Conservation (phyloP, 92 coral and sea anemone species). For the Virgularia gustaviana region DNA sequence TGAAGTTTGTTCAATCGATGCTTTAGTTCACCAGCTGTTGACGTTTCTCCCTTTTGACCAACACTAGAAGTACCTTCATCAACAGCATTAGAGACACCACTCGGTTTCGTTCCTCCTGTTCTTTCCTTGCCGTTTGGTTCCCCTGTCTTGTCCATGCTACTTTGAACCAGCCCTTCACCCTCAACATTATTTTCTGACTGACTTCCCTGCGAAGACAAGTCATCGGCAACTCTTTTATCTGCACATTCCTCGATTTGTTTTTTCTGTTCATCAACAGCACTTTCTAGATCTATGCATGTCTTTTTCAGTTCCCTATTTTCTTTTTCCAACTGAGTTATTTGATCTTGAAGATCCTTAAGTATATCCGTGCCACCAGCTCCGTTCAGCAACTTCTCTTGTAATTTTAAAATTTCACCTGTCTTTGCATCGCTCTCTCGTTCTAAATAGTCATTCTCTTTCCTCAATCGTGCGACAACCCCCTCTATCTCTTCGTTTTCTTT, state of each 20-base stretch:
- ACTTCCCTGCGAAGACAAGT: conserved; percentile 59
- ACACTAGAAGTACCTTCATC: too few relatives aligned
- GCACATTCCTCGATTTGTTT: conserved; percentile 39
- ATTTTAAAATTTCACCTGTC: conserved; percentile 44
- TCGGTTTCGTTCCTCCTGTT: not conserved
- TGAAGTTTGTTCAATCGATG: not conserved
- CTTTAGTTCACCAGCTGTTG: not conserved
- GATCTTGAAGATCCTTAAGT: conserved; percentile 54
- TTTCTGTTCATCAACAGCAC: conserved; percentile 36
- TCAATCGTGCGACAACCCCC: not conserved
- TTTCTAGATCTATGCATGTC: not conserved
- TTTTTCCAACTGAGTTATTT: conserved; percentile 69
- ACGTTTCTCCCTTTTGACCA: not conserved
- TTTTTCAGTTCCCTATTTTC: conserved; percentile 48
- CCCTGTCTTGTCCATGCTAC: not conserved
- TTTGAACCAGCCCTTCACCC: not conserved
- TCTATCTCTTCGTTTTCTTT: not conserved
- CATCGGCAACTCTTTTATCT: conserved; percentile 50
- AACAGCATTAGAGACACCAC: too few relatives aligned
- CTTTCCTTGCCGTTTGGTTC: not conserved
- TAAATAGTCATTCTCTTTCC: conserved; percentile 51
- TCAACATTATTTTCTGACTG: not conserved
- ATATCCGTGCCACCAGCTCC: conserved; percentile 63
- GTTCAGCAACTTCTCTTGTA: conserved; percentile 48
- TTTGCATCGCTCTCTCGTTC: conserved; percentile 60